These are phyloP conservation scores for Macrochelys suwanniensis DNA, from an alignment of 2,797 vertebrate genomes.

Conservation along the genomic window DNA sequence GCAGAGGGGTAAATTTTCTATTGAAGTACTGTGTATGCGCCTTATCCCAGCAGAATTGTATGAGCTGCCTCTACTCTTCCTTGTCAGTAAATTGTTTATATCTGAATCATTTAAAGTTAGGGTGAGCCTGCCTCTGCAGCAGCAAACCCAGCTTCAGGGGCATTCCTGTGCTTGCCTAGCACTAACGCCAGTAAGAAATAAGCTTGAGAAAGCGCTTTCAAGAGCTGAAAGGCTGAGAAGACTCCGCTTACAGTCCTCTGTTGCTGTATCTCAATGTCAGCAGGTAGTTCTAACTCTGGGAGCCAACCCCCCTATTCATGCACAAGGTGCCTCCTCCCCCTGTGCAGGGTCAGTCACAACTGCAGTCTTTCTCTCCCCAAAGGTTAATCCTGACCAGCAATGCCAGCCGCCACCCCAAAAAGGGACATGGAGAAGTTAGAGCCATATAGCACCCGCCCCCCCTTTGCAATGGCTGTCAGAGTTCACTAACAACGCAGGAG, in stretches of 20 bases:
- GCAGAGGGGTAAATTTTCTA: conserved; percentile 28
- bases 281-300: background rate
- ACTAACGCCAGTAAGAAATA: background rate
- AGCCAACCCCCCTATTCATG: background rate
- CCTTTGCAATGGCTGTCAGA: background rate
- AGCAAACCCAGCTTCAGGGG: conserved; percentile 5
- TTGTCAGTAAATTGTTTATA: conserved; percentile 38
- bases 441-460: background rate
- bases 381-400: conserved; percentile 38
- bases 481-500: background rate
- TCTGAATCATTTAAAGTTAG: conserved; percentile 43
- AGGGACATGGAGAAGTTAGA: conserved; percentile 63
- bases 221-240: background rate
- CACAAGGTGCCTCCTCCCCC: background rate
- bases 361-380: background rate
- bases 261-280: background rate
- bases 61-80: background rate
- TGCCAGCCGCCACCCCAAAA: conserved; percentile 51
- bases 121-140: conserved; percentile 28
- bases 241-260: fast-evolving
- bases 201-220: background rate
- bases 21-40: too few relatives aligned
- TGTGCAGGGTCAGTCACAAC: background rate
- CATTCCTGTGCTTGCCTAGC: background rate
- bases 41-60: too few relatives aligned